Evolutionary conservation across 2,888 invertebrate genomes (phyloP).

Genomic region (Agrochola circellaris): DNA sequence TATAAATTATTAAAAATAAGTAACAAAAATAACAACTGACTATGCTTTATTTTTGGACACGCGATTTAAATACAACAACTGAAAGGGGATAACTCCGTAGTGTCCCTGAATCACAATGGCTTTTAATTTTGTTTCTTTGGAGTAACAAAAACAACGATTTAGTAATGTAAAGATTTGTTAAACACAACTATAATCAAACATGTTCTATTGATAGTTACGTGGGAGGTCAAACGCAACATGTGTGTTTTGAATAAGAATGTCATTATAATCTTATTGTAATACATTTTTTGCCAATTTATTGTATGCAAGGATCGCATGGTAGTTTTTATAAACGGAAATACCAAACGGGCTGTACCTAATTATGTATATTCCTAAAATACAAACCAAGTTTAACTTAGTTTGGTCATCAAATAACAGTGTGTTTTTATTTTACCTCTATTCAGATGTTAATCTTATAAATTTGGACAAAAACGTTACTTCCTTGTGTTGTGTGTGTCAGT

Average conservation of each 20-base stretch:
- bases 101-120: too few species aligned
- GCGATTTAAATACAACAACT: neutral
- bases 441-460: slow-evolving; percentile 10
- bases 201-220: neutral
- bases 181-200: neutral
- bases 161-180: neutral
- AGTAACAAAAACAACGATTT: neutral
- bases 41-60: neutral
- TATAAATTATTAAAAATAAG: neutral
- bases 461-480: slow-evolving; percentile 9
- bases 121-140: too few species aligned
- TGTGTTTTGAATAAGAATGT: slow-evolving; percentile 29
- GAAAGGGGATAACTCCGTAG: neutral
- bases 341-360: neutral
- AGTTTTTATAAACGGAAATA: neutral
- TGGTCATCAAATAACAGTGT: neutral
- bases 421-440: neutral
- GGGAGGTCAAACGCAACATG: slow-evolving; percentile 19
- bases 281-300: slow-evolving; percentile 5
- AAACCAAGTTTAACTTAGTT: neutral
- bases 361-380: neutral
- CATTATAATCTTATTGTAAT: slow-evolving; percentile 21
- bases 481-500: neutral
- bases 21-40: neutral
- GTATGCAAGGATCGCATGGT: neutral